phyloP scores from a whole-genome alignment of 2,888 invertebrate genomes.

The Zhuqinia jingwanae region DNA sequence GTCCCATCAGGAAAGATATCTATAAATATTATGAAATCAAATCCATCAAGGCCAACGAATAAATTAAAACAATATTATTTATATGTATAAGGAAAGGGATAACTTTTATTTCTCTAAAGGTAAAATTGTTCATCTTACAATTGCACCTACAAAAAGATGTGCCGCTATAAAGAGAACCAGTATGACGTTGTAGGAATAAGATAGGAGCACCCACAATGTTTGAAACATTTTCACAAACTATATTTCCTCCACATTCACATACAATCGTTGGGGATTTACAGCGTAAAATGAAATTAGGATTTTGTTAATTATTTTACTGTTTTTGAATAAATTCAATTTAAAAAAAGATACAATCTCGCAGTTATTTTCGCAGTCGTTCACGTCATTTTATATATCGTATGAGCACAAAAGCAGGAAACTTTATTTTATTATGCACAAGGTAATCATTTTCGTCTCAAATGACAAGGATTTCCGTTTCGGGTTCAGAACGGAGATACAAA shows the following conservation, averaged over 20 bases:
- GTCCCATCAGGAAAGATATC: slow-evolving; percentile 76
- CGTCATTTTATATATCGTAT: no score
- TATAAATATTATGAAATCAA: slow-evolving; percentile 19
- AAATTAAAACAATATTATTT: not conserved
- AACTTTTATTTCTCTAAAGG: not conserved
- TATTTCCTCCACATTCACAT: no score
- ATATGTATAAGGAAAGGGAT: not conserved
- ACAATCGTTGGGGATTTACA: no score
- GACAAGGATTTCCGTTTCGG: slow-evolving; percentile 22
- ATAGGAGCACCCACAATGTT: slow-evolving; percentile 75
- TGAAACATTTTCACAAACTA: slow-evolving; percentile 51
- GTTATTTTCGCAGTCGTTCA: no score
- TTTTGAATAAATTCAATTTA: no score
- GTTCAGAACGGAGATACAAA: not conserved
- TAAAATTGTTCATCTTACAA: slow-evolving; percentile 73
- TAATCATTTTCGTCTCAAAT: slow-evolving; percentile 10
- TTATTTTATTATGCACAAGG: not conserved
- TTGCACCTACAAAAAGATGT: slow-evolving; percentile 79
- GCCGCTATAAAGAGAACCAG: slow-evolving; percentile 77
- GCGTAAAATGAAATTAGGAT: no score
- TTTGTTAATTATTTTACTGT: no score
- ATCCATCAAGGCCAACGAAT: no score
- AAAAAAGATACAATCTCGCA: no score
- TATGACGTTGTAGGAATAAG: slow-evolving; percentile 77
- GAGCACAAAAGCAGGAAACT: no score